Evolutionary conservation across 2,113 vertebrate genomes (phyloP).

Genomic region (Barbus barbus): DNA sequence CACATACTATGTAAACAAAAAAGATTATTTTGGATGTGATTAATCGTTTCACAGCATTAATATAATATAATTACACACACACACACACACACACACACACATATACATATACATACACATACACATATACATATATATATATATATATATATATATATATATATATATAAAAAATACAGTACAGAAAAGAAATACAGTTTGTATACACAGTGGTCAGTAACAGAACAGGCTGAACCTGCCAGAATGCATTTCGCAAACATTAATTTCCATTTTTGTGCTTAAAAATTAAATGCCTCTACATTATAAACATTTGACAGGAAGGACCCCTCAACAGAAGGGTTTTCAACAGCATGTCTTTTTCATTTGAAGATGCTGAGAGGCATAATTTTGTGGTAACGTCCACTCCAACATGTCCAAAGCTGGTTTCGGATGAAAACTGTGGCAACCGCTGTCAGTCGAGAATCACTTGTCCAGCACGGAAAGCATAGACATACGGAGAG

Average conservation of each 20-base stretch:
- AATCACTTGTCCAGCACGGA: constrained; percentile 8
- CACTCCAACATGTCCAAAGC: constrained; percentile 14
- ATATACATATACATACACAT: too few species aligned
- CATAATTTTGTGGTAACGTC: constrained; percentile 21
- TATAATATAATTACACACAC: too few species aligned
- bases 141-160: too few species aligned
- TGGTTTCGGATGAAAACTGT: constrained; percentile 9
- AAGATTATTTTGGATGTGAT: too few species aligned
- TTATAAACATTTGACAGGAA: constrained; percentile 22
- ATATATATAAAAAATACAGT: too few species aligned
- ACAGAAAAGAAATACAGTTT: neutral
- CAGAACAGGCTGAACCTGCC: neutral
- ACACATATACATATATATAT: too few species aligned
- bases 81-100: too few species aligned
- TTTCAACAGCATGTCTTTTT: neutral
- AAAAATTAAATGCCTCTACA: neutral
- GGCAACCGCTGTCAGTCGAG: constrained; percentile 50
- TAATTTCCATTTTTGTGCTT: constrained; percentile 1
- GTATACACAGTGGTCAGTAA: neutral
- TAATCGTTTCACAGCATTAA: too few species aligned
- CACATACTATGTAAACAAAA: too few species aligned
- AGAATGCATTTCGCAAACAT: constrained; percentile 2
- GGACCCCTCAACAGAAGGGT: neutral
- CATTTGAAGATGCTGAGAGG: constrained; percentile 2
- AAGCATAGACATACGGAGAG: constrained; percentile 6